Evolutionary conservation across 1,140 invertebrate genomes (phyloP), one percentile per base, ranked within the genome.

Genomic region (Drosophila micromelanica): DNA sequence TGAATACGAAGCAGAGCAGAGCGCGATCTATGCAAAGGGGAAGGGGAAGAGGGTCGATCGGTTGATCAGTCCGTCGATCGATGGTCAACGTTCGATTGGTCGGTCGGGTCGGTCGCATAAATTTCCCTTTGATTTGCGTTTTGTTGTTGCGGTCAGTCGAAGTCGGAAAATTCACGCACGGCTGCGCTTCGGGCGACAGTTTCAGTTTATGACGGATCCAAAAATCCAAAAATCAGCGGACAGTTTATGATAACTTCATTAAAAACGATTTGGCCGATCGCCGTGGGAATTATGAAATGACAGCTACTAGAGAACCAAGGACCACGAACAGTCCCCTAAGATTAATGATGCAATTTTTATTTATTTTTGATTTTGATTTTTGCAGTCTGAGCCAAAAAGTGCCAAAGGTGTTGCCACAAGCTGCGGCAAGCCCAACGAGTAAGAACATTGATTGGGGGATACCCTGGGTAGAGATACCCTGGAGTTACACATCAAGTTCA

Each of bases 241-340:
- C 56, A 78, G 65, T 81, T 80, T 78, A 87, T 87, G 79, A 89
- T 72, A 78, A 89, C 65, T 87, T 89, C 64, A 87, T 87, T 87
- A 87, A 87, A 86, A 78, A 76, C 48, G 42, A 78, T 80, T 85
- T 85, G 56, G 30, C 37, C 65, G 49, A 61, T 65, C 65, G 71
- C 56, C 82, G 82, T 89, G 82, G 82, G 82, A 86, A 87, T 52
- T 43, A 37, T 20, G 9, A 6, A 52, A 13, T 17, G 5, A 5
- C 35, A 38, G 32, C 32, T 4, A 37, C 51, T 37, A 55, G n/a
- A 11, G n/a, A n/a, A n/a, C 27, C 48, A 49, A 49, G n/a, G 48
- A 49, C 27, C 71, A 69, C 51, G 60, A 56, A 38, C 55, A 49
- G 37, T 46, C 30, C 13, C 7, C 7, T 3, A 65, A 78, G 82